phyloP scores from a whole-genome alignment of 2,888 invertebrate genomes.

The Rhamphomyia laevipes region DNA sequence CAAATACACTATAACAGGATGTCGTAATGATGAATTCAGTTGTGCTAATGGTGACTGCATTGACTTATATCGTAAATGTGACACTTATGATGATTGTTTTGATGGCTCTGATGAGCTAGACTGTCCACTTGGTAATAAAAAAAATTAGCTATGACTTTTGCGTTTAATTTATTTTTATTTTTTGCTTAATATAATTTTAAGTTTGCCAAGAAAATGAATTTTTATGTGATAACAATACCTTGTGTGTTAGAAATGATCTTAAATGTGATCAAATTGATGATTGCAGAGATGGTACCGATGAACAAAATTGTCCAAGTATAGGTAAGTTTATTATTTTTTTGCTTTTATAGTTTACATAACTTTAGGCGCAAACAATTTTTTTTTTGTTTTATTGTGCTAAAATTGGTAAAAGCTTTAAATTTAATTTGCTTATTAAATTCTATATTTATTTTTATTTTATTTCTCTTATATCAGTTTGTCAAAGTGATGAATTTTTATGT shows the following conservation, averaged over 20 bases:
- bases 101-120: slow-evolving; percentile 42
- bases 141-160: neutral
- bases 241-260: slow-evolving; percentile 4
- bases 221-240: neutral
- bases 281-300: slow-evolving; percentile 43
- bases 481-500: no score
- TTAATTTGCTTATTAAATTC: neutral
- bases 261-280: slow-evolving; percentile 26
- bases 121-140: slow-evolving; percentile 27
- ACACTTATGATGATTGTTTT: slow-evolving; percentile 35
- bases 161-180: no score
- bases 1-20: neutral
- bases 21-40: slow-evolving; percentile 7
- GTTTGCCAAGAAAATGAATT: neutral
- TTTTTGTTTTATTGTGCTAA: no score
- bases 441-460: neutral
- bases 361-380: neutral
- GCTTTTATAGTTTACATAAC: neutral
- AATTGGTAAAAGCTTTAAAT: neutral
- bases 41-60: slow-evolving; percentile 10
- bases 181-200: no score
- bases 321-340: neutral
- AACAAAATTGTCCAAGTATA: slow-evolving; percentile 32
- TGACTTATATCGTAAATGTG: slow-evolving; percentile 5
- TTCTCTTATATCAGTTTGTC: no score